Evolutionary conservation across 2,113 vertebrate species (phyloP), one percentile per base, ranked within the genome.

Genomic region (Balaeniceps rex): DNA sequence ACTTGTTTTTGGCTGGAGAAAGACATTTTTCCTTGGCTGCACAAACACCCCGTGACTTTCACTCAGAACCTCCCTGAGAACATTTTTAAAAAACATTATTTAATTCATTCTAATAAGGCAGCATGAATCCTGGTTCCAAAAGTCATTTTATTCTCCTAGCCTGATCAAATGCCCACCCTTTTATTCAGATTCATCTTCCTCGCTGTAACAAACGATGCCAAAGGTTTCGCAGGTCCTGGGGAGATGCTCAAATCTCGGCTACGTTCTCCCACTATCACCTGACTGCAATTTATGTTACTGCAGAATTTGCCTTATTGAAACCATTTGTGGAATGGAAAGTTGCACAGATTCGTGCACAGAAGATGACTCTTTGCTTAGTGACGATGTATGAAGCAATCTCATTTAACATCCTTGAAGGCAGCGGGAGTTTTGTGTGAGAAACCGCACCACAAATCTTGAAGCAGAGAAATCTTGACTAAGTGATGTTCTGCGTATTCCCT

Each of bases 1-100:
- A 15, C 78, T 92, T 85, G 75, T 10, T 94, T 76, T 95, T 96
- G 96, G 93, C 91, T 89, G 49, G 44, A 77, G 84, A 87, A 82
- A 25, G 44, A 33, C 19, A 31, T 94, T 94, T 94, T 89, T 58
- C 57, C 61, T 60, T 79, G 83, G 77, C 95, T 96, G 77, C 29
- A 77, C 64, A 77, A 90, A 90, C 44, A 44, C 78, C 19, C 74
- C 4, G 2, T 54, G 91, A 76, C 83, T 97, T 94, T 84, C 87
- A 84, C 93, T 92, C 40, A 21, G 70, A 76, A 33, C 83, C 61
- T 89, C 31, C 47, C 88, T 72, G 74, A 94, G 94, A 94, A 94
- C 36, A 9, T 49, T 84, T 90, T 66, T 2, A 4, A 42, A 91
- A 68, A 2, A 0, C 6, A 31, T 83, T 76, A 38, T 77, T 93